A percentile compares a stretch with the other conserved stretches of the same genome.
Conservation (phyloP, 2,797 vertebrate genomes). For the Dendrocincla tyrannina region DNA sequence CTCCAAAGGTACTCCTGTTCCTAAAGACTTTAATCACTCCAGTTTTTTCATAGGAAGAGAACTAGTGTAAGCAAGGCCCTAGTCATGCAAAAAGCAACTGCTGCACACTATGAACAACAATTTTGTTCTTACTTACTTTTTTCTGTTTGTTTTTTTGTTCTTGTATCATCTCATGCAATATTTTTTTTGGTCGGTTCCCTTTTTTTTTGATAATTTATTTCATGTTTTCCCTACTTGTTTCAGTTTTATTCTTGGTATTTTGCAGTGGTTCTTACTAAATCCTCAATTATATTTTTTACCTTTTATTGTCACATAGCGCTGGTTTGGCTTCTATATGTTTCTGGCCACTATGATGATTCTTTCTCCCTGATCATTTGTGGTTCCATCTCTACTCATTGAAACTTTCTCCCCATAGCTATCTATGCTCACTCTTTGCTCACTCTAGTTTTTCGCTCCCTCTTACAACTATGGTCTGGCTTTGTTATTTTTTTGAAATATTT, state of each 20-base stretch:
- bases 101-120: not conserved
- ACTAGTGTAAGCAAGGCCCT: not conserved
- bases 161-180: not conserved
- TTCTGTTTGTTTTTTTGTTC: not conserved
- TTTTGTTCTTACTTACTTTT: not conserved
- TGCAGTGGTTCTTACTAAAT: not conserved
- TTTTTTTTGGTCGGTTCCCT: not conserved
- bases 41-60: not conserved
- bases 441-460: not conserved
- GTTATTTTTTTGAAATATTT: not conserved
- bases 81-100: not conserved
- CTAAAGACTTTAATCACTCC: not conserved
- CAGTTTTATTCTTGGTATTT: not conserved
- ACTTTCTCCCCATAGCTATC: not conserved
- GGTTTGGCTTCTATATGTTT: not conserved
- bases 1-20: not conserved
- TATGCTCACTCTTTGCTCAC: not conserved
- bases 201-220: not conserved
- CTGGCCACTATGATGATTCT: not conserved
- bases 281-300: not conserved
- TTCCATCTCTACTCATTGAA: not conserved
- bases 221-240: not conserved
- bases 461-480: not conserved
- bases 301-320: not conserved
- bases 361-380: not conserved